Percentiles rank a stretch among this genome's conserved stretches.
These are phyloP conservation scores for Arnoldichthys spilopterus DNA, from an alignment of 2,797 vertebrate species.

Conservation along the genomic window DNA sequence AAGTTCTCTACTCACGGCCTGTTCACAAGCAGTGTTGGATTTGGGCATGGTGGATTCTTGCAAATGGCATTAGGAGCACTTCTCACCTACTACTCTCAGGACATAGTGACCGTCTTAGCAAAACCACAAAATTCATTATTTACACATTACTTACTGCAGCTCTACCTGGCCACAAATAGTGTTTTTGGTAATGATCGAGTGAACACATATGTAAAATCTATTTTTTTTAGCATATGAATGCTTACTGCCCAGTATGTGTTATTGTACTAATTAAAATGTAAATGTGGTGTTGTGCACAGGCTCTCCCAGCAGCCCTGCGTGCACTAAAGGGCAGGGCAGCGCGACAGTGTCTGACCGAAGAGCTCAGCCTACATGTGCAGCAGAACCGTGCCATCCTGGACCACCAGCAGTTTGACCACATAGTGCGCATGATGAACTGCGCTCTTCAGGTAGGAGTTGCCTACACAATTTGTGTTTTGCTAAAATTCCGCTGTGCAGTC, in stretches of 20 bases:
- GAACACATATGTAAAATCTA: neutral
- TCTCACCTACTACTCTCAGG: too few relatives aligned
- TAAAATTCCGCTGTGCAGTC: neutral
- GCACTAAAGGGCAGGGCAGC: slow-evolving; percentile 95
- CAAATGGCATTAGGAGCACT: too few relatives aligned
- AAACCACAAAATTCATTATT: too few relatives aligned
- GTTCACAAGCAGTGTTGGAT: too few relatives aligned
- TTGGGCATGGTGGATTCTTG: too few relatives aligned
- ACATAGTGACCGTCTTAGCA: too few relatives aligned
- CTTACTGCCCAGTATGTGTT: neutral
- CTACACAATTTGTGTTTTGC: neutral
- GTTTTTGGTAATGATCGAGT: too few relatives aligned
- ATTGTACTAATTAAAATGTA: slow-evolving; percentile 7
- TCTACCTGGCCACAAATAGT: too few relatives aligned
- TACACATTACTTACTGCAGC: too few relatives aligned
- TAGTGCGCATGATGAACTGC: slow-evolving; percentile 97
- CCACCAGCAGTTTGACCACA: slow-evolving; percentile 97
- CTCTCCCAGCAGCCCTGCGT: slow-evolving; percentile 91
- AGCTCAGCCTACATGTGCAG: slow-evolving; percentile 91
- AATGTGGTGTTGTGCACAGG: slow-evolving; percentile 70
- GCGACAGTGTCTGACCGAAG: slow-evolving; percentile 93
- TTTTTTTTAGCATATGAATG: neutral
- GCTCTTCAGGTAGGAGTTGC: slow-evolving; percentile 86
- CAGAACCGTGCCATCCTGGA: slow-evolving; percentile 95
- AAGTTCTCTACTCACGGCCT: too few relatives aligned